These are phyloP conservation scores for Uromys caudimaculatus DNA, from an alignment of 2,797 vertebrate species.

Conservation along the genomic window DNA sequence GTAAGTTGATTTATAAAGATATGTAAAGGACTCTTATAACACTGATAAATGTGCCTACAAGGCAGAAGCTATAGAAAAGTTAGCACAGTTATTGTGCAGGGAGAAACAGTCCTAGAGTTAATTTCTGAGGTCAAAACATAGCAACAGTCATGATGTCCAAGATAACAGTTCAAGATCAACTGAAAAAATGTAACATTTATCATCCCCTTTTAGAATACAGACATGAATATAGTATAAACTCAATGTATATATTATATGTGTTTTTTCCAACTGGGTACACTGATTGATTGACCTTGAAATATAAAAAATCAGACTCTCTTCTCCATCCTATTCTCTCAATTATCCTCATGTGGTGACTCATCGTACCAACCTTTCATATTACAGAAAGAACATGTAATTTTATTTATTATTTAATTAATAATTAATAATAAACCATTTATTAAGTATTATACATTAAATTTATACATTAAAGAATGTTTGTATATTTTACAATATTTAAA, in stretches of 20 bases:
- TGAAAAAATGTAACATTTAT: not conserved
- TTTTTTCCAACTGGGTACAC: not conserved
- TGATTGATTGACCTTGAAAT: not conserved
- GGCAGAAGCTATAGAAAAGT: not conserved
- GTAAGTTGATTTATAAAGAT: slow-evolving; percentile 61
- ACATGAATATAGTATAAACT: not conserved
- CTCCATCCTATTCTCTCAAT: not conserved
- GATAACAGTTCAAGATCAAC: not conserved
- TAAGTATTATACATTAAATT: not conserved
- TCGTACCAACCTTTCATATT: not conserved
- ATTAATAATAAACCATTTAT: not conserved
- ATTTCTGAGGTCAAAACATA: slow-evolving; percentile 22
- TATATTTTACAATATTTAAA: not conserved
- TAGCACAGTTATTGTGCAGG: slow-evolving; percentile 1
- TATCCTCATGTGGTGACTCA: not conserved
- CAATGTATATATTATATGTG: not conserved
- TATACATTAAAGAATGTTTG: not conserved
- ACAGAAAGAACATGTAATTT: not conserved
- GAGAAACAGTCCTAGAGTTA: not conserved
- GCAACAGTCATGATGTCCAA: not conserved
- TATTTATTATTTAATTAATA: not conserved
- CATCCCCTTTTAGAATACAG: not conserved
- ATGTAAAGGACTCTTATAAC: slow-evolving; percentile 25
- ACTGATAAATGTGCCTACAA: not conserved
- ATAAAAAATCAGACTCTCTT: not conserved